Conservation (phyloP, 2,113 vertebrate genomes). For the Coptodon bakossiorum region DNA sequence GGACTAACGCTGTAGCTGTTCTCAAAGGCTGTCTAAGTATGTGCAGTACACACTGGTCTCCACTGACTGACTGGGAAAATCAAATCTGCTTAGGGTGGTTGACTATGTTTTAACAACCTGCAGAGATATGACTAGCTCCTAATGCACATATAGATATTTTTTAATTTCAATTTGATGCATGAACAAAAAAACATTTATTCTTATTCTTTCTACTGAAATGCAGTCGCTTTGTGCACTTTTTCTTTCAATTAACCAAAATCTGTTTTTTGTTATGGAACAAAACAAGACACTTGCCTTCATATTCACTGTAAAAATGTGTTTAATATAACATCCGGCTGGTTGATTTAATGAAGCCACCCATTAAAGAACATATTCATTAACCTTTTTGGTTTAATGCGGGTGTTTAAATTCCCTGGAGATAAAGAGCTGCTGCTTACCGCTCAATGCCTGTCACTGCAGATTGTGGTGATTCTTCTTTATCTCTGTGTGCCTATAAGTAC, state of each 20-base stretch:
- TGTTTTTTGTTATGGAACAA: background rate
- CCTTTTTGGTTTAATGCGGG: background rate
- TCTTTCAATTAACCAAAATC: background rate
- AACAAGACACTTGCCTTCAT: background rate
- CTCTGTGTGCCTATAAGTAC: background rate
- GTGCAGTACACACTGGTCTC: background rate
- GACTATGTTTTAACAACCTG: background rate
- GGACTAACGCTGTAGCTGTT: background rate
- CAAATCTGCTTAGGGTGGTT: background rate
- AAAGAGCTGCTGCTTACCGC: background rate
- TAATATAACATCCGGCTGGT: background rate
- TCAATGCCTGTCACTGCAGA: background rate
- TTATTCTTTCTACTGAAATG: background rate
- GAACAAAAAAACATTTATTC: background rate
- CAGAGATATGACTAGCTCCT: background rate
- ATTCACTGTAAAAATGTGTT: background rate
- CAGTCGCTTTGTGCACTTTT: background rate
- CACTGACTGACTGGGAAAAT: background rate
- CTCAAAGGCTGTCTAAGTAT: background rate
- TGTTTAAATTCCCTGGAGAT: background rate
- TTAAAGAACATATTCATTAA: slow-evolving; percentile 24
- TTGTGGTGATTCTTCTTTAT: background rate
- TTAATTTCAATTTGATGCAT: background rate
- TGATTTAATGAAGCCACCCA: background rate
- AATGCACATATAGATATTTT: background rate